Base-by-base conservation (phyloP, 2,797 vertebrate species). In the Anolis apletophallus region DNA sequence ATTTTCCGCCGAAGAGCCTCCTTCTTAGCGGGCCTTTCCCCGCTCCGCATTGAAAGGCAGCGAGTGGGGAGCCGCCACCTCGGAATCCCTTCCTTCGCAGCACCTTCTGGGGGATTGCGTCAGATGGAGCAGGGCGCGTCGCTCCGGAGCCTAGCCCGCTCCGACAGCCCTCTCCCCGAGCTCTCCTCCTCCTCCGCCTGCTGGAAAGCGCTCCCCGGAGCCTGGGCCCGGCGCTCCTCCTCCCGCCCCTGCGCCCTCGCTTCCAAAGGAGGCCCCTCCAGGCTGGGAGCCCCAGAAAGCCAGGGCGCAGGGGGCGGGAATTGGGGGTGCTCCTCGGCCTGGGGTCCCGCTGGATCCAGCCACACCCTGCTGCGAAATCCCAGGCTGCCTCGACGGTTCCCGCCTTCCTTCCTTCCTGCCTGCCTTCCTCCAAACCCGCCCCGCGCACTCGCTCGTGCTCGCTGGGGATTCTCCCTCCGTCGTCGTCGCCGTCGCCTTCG, bases 41-140 rank as follows among this genome's bases (percentile, higher is more conserved):
- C 94, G 95, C 94, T 93, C 92, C 94, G 95, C 96, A 91, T 97
- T 97, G 96, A 97, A 97, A 97, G 96, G 95, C 92, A 46, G 46
- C 46, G 46, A 46, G 46, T 46, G 46, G 46, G 40, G 40, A 40
- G 94, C 94, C 93, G 96, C 95, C 89, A 93, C 94, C 92, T 94
- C 90, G 94, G 96, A 97, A 95, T 97, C 95, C 96, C 95, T 95
- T 95, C 96, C 95, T 95, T 96, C 95, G 95, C 96, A 95, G 95
- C 95, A 94, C 96, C 95, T 96, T 64, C 97, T 97, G 94, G 95
- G 94, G 95, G 94, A 96, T 97, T 95, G 96, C 96, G 96, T 96
- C 96, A 96, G 96, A 96, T 94, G 94, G 93, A 95, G 93, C n/a
- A n/a, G n/a, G n/a, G n/a, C n/a, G n/a, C n/a, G n/a, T n/a, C n/a